Base-by-base conservation (phyloP, 1,140 invertebrate genomes). In the Thereuonema tuberculata region DNA sequence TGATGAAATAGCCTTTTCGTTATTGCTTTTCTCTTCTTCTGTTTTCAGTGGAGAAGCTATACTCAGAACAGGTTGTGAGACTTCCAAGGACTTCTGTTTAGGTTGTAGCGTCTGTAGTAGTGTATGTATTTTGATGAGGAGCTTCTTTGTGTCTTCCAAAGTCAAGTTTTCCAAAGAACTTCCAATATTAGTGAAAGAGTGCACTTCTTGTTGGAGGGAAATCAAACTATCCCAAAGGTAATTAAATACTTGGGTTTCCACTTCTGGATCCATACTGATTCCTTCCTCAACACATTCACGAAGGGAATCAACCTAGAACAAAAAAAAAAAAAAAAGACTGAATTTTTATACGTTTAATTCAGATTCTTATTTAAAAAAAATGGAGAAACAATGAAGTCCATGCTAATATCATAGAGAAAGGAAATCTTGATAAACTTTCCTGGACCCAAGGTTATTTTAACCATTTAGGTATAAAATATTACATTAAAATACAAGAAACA, bases 201-300 rank as follows among this genome's bases (percentile, higher is more conserved):
- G 25, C 3, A 55, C 24, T 9, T 55, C 53, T n/a, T 21, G 23
- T 29, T 55, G 53, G 3, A 55, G 28, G 14, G 53, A 25, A 3
- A 55, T 17, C 14, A 28, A 55, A 55, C 53, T 55, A 9, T 55
- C 53, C 53, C 53, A 55, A 15, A 55, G 28, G 27, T 55, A 55
- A 29, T 12, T 28, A 14, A 3, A 55, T 25, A 55, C 27, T 29
- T 55, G 53, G 5, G 3, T 3, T 28, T 14, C 53, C 14, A 55
- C 53, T 9, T 14, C 21, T 3, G 53, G 5, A 28, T 55, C 53
- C 2, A 55, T 55, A 9, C 21, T 55, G 26, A 55, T 55, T 12
- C 53, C 53, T 29, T 55, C 53, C 5, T 26, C 26, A 9, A 28
- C 28, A 55, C 53, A 55, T 29, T 55, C 53, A 9, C 27, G 53